Evolutionary conservation across 2,888 invertebrate genomes (phyloP), one percentile per base, ranked within the genome.

Genomic region (Phalera bucephala): DNA sequence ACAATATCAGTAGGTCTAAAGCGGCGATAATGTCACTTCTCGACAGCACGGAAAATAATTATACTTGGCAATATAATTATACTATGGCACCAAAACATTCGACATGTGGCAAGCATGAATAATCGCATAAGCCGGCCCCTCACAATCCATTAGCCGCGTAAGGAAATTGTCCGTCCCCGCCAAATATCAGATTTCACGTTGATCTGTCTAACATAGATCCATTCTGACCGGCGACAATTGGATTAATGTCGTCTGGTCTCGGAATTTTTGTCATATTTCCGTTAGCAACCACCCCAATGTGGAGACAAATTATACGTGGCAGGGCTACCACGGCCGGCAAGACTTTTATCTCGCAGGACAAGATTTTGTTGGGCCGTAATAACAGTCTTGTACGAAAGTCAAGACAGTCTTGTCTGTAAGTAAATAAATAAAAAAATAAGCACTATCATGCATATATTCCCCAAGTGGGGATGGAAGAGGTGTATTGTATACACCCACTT

Each of bases 181-280:
- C 78, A 80, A 83, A 86, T 87, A 89, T 89, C 88, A 82, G 78
- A 84, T 88, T 82, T 86, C 88, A 76, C 75, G 82, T 79, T 81
- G 80, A 87, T 87, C 83, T 80, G 72, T 66, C 79, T 81, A 82
- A 82, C 83, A 74, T 74, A 83, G 80, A 88, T 88, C 75, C 72
- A 58, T 73, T 76, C 80, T 70, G 87, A 82, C 79, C 70, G 72
- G 80, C 73, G 78, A 80, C 81, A 82, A 89, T 88, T 75, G 82
- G 85, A 84, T 89, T 87, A 84, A 68, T 72, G 74, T 75, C 85
- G 80, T 82, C 86, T 86, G 87, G 79, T 79, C 70, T 69, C 65
- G 60, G 55, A 64, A 80, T 86, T 89, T 89, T 87, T 86, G 80
- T 72, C 81, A 85, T 81, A 82, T 81, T 80, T 74, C 67, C 52